These are phyloP conservation scores for Hirudo medicinalis DNA, from an alignment of 1,140 invertebrate genomes.

Conservation along the genomic window DNA sequence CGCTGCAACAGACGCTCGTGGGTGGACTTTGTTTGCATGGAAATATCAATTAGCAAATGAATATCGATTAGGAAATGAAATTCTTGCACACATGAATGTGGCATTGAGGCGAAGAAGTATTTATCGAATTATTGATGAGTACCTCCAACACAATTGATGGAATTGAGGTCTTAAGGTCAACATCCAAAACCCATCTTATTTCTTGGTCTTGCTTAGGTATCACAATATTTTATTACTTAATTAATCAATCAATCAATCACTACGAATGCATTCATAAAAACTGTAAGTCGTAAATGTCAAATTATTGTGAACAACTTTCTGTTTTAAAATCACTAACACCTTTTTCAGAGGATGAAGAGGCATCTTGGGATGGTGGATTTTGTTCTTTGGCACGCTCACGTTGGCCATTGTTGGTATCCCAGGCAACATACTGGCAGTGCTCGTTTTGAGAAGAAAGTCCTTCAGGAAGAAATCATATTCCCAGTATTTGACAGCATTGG, in stretches of 20 bases:
- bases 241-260: conserved; percentile 9
- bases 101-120: too few relatives aligned
- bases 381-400: conserved; percentile 25
- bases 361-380: conserved; percentile 29
- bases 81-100: too few relatives aligned
- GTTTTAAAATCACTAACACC: not conserved
- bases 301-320: not conserved
- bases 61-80: too few relatives aligned
- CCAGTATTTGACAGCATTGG: conserved; percentile 29
- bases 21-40: too few relatives aligned
- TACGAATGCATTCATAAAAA: not conserved
- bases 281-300: not conserved
- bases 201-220: conserved; percentile 5
- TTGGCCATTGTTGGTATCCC: conserved; percentile 28
- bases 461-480: conserved; percentile 31
- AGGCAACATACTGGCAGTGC: conserved; percentile 30
- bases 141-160: too few relatives aligned
- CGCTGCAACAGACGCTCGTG: too few relatives aligned
- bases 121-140: too few relatives aligned
- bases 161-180: not conserved
- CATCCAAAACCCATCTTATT: not conserved
- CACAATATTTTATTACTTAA: not conserved
- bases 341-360: not conserved
- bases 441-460: conserved; percentile 30
- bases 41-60: too few relatives aligned